Conservation (phyloP, 2,888 invertebrate species). For the Metopia argyrocephala region DNA sequence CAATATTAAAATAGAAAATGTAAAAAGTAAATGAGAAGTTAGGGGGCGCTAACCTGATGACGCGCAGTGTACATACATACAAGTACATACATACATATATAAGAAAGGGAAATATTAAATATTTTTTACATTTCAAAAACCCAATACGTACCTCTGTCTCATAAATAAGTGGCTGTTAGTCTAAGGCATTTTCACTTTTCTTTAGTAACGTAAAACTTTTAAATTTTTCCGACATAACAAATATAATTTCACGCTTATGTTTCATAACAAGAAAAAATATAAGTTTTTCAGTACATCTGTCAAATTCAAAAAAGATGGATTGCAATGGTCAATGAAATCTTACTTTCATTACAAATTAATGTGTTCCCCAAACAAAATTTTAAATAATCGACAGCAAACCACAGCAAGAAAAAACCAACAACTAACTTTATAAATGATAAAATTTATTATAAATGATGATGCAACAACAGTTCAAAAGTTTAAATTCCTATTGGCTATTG, state of each 20-base stretch:
- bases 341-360: slow-evolving; percentile 6
- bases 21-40: no score
- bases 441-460: not conserved
- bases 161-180: no score
- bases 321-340: slow-evolving; percentile 37
- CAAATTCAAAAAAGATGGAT: slow-evolving; percentile 31
- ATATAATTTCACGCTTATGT: slow-evolving; percentile 50
- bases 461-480: slow-evolving; percentile 63
- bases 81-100: no score
- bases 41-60: no score
- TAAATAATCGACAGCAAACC: not conserved
- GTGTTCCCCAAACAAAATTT: no score
- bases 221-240: slow-evolving; percentile 31
- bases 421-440: not conserved
- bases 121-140: not conserved
- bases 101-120: no score
- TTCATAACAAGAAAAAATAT: not conserved
- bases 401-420: not conserved
- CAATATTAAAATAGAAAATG: no score
- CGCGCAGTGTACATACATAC: no score
- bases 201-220: not conserved
- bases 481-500: slow-evolving; percentile 53
- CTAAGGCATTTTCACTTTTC: slow-evolving; percentile 26
- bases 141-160: not conserved
- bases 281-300: slow-evolving; percentile 33